Evolutionary conservation across 2,888 invertebrate genomes (phyloP).

Genomic region (Melikaiella ostensackeni): DNA sequence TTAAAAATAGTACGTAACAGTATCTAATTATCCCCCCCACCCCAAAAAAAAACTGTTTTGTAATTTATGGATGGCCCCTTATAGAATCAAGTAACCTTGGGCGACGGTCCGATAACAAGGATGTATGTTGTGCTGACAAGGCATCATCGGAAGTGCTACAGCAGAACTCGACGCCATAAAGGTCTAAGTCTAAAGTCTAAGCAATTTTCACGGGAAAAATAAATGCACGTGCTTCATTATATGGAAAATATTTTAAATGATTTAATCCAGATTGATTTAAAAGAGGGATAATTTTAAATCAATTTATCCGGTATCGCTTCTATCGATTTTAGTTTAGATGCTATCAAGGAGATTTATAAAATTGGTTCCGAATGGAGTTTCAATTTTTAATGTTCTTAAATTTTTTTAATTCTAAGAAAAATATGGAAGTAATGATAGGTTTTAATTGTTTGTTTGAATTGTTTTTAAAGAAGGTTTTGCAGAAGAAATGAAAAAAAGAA

Average conservation of each 20-base stretch:
- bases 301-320: no score
- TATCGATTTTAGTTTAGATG: no score
- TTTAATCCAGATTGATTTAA: neutral
- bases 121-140: slow-evolving; percentile 70
- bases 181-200: slow-evolving; percentile 43
- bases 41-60: no score
- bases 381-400: no score
- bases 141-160: slow-evolving; percentile 56
- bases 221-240: slow-evolving; percentile 31
- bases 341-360: no score
- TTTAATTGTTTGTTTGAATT: no score
- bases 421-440: no score
- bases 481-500: neutral
- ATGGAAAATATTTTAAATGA: neutral
- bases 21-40: no score
- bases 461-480: neutral
- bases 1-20: no score
- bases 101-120: slow-evolving; percentile 69
- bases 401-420: no score
- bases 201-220: neutral
- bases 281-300: neutral
- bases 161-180: slow-evolving; percentile 53
- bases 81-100: slow-evolving; percentile 62
- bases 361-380: no score
- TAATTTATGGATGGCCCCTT: no score